phyloP scores from a whole-genome alignment of 2,888 invertebrate species.

The Drosophila nr. perissopoda region DNA sequence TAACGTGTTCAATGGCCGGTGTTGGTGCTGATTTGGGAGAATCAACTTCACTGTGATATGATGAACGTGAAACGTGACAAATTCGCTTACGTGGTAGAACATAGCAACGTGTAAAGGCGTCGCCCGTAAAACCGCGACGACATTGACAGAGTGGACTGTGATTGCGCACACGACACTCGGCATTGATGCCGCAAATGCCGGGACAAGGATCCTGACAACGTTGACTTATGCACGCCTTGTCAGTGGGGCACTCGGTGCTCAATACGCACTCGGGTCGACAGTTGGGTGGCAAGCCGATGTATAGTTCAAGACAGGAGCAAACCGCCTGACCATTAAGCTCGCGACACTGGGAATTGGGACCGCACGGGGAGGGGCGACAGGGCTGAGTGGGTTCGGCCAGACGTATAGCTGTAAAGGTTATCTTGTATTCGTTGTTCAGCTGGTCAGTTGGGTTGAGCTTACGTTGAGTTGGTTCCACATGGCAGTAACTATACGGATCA shows the following conservation, averaged over 20 bases:
- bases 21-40: conserved; percentile 66
- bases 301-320: conserved; percentile 88
- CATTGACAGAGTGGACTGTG: conserved; percentile 93
- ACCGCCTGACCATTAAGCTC: conserved; percentile 87
- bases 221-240: conserved; percentile 88
- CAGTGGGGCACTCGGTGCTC: conserved; percentile 87
- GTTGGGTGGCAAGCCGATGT: conserved; percentile 88
- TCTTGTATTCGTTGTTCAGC: conserved; percentile 26
- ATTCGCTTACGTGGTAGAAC: conserved; percentile 84
- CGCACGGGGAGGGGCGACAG: conserved; percentile 89
- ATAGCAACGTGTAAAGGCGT: conserved; percentile 89
- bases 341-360: conserved; percentile 89
- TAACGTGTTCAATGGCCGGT: conserved; percentile 63
- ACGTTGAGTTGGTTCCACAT: conserved; percentile 85
- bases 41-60: not conserved
- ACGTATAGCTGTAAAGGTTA: conserved; percentile 64
- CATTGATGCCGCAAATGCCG: conserved; percentile 87
- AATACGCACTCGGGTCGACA: conserved; percentile 90
- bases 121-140: conserved; percentile 89
- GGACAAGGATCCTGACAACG: conserved; percentile 89
- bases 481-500: conserved; percentile 91
- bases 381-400: conserved; percentile 79
- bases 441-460: conserved; percentile 83
- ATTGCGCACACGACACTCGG: conserved; percentile 90
- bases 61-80: not conserved